These are phyloP conservation scores for Cryptocheilus praepositus DNA, from an alignment of 2,888 invertebrate species.

Conservation along the genomic window DNA sequence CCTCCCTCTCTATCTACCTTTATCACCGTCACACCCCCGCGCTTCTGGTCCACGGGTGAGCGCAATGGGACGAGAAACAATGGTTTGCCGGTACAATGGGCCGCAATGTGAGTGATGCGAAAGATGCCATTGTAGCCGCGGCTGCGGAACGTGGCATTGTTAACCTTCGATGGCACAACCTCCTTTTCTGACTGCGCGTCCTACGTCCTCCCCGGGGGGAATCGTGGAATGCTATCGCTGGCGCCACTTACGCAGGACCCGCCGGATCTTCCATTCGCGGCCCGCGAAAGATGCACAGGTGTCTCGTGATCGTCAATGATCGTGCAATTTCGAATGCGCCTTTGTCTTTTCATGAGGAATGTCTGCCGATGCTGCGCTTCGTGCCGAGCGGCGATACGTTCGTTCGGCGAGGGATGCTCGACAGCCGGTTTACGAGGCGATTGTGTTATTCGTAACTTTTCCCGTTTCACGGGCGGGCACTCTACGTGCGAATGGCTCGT, in stretches of 20 bases:
- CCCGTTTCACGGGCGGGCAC: constrained; percentile 24
- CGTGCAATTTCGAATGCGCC: too few relatives aligned
- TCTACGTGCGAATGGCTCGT: constrained; percentile 22
- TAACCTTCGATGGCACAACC: constrained; percentile 62
- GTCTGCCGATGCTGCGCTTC: too few relatives aligned
- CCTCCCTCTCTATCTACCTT: constrained; percentile 1
- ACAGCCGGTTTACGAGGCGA: constrained; percentile 1
- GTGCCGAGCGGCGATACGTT: too few relatives aligned
- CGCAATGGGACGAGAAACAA: constrained; percentile 66
- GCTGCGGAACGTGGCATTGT: constrained; percentile 59
- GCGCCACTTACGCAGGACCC: background rate
- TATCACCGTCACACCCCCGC: constrained; percentile 4
- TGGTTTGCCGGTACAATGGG: constrained; percentile 62
- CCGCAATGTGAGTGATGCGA: constrained; percentile 63
- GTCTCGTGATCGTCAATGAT: too few relatives aligned
- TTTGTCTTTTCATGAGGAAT: too few relatives aligned
- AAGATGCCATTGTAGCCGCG: constrained; percentile 62
- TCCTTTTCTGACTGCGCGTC: constrained; percentile 34
- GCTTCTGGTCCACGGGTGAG: constrained; percentile 48
- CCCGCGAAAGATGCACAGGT: too few relatives aligned
- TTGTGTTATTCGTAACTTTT: constrained; percentile 12
- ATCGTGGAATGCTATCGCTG: background rate
- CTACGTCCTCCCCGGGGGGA: constrained; percentile 7
- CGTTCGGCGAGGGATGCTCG: too few relatives aligned
- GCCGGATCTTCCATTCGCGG: too few relatives aligned